Base-by-base conservation (phyloP, 2,797 vertebrate genomes). In the Melanotaenia trifasciata region DNA sequence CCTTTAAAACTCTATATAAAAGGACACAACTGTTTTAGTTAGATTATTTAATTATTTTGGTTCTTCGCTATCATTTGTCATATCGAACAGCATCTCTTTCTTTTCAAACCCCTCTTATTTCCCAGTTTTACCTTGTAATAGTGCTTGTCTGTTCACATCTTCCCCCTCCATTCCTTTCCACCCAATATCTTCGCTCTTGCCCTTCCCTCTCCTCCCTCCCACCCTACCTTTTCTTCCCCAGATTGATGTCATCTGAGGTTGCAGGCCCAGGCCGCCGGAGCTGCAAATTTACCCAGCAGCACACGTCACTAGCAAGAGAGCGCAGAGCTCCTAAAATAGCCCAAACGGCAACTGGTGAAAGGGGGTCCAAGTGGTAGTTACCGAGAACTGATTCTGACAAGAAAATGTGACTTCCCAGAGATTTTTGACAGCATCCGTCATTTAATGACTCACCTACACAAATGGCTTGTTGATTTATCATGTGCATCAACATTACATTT, bases 221-320 rank as follows among this genome's bases (percentile, higher is more conserved):
- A 38, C 62, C 70, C 60, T 40, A 79, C 57, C 61, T 70, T 74
- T 73, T 80, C 70, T 72, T 28, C 51, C 11, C 63, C 70, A 58
- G 14, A 80, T 87, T 87, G 84, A 84, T 89, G 90, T 80, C 89
- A 89, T 90, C 80, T 90, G 87, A 92, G 89, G 92, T 89, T 91
- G 83, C 84, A 88, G 84, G 82, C 86, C 87, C 73, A 78, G 84
- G 80, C 85, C 72, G 67, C 63, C 47, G 16, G 83, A 87, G 90
- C 84, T 86, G 85, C 86, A 93, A 80, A 91, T 92, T 91, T 92
- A 92, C 89, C 90, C 91, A 92, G 92, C 94, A 93, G 93, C 93
- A 94, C 90, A 91, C 92, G 92, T 93, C 91, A 92, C 85, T 62
- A 74, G 74, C 87, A 76, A 87, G 71, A 88, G 84, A 91, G 84